Percentiles rank a stretch among this genome's conserved stretches.
phyloP scores from a whole-genome alignment of 2,797 vertebrate genomes.

The Mus caroli region DNA sequence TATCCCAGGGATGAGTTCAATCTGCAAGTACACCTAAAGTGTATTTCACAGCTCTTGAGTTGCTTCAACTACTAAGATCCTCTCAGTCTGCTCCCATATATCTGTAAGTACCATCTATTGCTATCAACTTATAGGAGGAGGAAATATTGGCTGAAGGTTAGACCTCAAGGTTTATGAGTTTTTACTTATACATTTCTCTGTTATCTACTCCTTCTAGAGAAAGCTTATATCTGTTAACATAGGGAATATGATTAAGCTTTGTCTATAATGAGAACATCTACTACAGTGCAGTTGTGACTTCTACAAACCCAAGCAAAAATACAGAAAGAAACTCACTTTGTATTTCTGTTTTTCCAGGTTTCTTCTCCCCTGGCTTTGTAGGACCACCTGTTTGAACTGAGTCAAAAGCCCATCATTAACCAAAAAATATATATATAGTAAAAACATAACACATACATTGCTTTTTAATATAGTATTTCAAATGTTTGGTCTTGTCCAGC shows the following conservation, averaged over 20 bases:
- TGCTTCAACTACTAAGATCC: background rate
- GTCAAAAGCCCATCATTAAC: constrained; percentile 72
- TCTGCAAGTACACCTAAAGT: background rate
- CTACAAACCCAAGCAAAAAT: constrained; percentile 51
- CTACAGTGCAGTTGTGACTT: constrained; percentile 21
- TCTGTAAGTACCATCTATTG: background rate
- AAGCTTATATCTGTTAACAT: background rate
- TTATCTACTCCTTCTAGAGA: background rate
- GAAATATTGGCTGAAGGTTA: constrained; percentile 52
- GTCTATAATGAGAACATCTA: constrained; percentile 8
- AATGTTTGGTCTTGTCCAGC: background rate
- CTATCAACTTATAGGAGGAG: constrained; percentile 1
- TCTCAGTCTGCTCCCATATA: background rate
- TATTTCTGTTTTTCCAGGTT: constrained; percentile 86
- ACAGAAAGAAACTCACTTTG: constrained; percentile 88
- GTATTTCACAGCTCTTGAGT: background rate
- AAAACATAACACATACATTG: constrained; percentile 1
- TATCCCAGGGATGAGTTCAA: background rate
- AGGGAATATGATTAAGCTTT: background rate
- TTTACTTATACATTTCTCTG: background rate
- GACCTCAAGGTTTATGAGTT: background rate
- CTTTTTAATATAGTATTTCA: constrained; percentile 20
- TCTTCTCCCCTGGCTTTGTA: constrained; percentile 86
- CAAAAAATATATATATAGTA: constrained; percentile 3
- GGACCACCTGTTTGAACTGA: constrained; percentile 91